Evolutionary conservation across 2,113 vertebrate genomes (phyloP), one percentile per base, ranked within the genome.

Genomic region (Pandion haliaetus): DNA sequence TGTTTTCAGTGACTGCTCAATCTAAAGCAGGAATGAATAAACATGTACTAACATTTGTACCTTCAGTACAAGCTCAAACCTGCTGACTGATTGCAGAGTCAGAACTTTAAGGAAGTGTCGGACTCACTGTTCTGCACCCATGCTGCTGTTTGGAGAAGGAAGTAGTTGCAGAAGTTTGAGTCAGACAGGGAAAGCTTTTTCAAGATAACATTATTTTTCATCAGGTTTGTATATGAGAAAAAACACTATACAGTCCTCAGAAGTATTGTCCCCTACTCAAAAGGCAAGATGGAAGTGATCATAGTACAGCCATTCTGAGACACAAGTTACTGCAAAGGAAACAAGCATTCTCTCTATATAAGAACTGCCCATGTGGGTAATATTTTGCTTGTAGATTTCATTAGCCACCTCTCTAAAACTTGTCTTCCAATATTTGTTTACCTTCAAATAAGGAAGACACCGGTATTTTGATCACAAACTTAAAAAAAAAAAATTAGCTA

Each of bases 181-280:
- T 15, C 79, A 55, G 9, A 17, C 57, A 84, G 32, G 32, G 34
- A 78, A 72, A 77, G 73, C 40, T 50, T 66, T 71, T 11, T 28
- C 47, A 42, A n/a, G 9, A 89, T 7, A 63, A 67, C 0, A 0
- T 14, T 92, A 8, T 7, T 73, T 59, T 28, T 44, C 16, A 40
- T n/a, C 29, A 3, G 17, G 61, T 66, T 91, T 42, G 21, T 5
- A 36, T 2, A n/a, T 12, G 15, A 80, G 6, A 24, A 50, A 10
- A 12, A 34, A 42, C 6, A 29, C 8, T 62, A 25, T 8, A 0
- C 0, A 6, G 72, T 14, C 25, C 31, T 45, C 7, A 26, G 13
- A 47, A 52, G 49, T 6, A 20, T 0, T 17, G 31, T 44, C 15
- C 50, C 49, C 44, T 29, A 0, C 34, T 45, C 45, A 24, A 24